These are phyloP conservation scores for Epicampocera succincta DNA, from an alignment of 2,888 invertebrate genomes.

Conservation along the genomic window DNA sequence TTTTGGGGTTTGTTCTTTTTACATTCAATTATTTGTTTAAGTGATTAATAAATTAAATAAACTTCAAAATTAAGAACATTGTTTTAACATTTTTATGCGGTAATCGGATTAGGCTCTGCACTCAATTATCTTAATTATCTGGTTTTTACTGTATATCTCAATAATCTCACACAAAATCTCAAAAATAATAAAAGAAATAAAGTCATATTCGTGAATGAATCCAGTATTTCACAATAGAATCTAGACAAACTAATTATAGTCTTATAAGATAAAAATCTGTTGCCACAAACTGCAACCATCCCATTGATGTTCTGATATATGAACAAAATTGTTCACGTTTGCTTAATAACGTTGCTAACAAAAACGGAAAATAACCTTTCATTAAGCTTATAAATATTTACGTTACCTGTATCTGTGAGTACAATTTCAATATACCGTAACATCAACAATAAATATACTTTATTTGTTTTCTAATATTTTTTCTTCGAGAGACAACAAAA, in stretches of 20 bases:
- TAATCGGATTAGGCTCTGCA: too few relatives aligned
- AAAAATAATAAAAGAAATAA: too few relatives aligned
- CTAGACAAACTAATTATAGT: conserved; percentile 36
- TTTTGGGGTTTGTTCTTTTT: too few relatives aligned
- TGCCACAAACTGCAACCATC: neutral
- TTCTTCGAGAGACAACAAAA: neutral
- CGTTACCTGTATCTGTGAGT: conserved; percentile 42
- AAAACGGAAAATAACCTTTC: conserved; percentile 25
- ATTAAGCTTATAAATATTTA: conserved; percentile 56
- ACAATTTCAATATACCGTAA: conserved; percentile 57
- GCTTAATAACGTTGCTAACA: conserved; percentile 39
- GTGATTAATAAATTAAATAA: too few relatives aligned
- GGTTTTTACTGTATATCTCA: too few relatives aligned
- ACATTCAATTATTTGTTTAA: too few relatives aligned
- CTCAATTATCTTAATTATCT: too few relatives aligned
- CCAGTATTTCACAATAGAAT: conserved; percentile 15
- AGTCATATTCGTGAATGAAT: conserved; percentile 5
- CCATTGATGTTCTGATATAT: conserved; percentile 15
- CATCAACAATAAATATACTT: conserved; percentile 43
- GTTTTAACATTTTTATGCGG: too few relatives aligned
- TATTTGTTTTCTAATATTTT: conserved; percentile 40
- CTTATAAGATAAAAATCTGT: conserved; percentile 2
- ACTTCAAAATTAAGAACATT: too few relatives aligned
- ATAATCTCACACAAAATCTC: too few relatives aligned
- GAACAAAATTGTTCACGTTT: conserved; percentile 36